Conservation (phyloP, 2,888 invertebrate species). For the Eretmocerus hayati region DNA sequence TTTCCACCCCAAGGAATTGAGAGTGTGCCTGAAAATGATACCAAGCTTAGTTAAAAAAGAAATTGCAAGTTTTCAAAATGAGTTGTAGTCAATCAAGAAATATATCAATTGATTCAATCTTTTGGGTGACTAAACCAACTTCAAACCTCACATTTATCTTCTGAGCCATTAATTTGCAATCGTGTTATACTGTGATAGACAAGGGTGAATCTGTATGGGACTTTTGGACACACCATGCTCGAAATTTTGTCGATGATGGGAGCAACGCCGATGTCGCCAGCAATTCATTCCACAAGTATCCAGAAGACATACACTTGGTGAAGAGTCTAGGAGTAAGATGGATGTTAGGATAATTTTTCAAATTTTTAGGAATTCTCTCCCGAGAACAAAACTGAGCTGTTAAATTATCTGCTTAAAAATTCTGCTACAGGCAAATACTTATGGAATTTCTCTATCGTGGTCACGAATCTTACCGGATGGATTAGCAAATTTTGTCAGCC, state of each 20-base stretch:
- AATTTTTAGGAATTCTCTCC: too few relatives aligned
- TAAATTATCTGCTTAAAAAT: not conserved
- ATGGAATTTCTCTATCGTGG: constrained; percentile 30
- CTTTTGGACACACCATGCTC: constrained; percentile 52
- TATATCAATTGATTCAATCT: too few relatives aligned
- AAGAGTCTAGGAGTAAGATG: constrained; percentile 50
- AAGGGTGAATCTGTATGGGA: constrained; percentile 66
- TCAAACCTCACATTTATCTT: too few relatives aligned
- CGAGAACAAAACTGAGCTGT: too few relatives aligned
- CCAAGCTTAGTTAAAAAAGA: too few relatives aligned
- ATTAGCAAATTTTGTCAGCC: constrained; percentile 55
- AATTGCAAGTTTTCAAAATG: too few relatives aligned
- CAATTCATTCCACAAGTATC: constrained; percentile 60
- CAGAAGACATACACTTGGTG: constrained; percentile 55
- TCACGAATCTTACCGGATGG: constrained; percentile 30
- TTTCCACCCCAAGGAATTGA: too few relatives aligned
- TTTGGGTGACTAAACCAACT: too few relatives aligned
- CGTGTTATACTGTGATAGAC: constrained; percentile 42
- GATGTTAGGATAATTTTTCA: too few relatives aligned
- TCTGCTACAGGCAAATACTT: constrained; percentile 22
- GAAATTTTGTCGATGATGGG: constrained; percentile 51
- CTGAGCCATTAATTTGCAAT: too few relatives aligned
- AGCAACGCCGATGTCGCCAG: constrained; percentile 59
- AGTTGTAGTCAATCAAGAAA: too few relatives aligned
- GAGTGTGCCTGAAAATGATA: too few relatives aligned